Percentiles rank a stretch among this genome's conserved stretches.
phyloP scores from a whole-genome alignment of 2,113 vertebrate genomes.

The Zootoca vivipara region DNA sequence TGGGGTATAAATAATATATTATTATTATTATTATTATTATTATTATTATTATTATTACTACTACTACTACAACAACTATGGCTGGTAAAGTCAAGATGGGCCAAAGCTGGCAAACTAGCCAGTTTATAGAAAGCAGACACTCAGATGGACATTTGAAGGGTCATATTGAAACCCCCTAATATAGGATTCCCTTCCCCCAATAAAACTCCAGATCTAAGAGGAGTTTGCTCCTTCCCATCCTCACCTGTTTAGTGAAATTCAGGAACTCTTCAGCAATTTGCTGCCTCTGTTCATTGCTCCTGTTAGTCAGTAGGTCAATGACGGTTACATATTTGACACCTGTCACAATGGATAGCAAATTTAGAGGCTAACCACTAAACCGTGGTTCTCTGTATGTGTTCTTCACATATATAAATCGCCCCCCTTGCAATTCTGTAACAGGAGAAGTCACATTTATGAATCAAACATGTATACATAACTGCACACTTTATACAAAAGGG shows the following conservation, averaged over 20 bases:
- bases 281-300: slow-evolving; percentile 65
- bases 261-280: slow-evolving; percentile 59
- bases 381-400: background rate
- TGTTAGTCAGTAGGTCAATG: slow-evolving; percentile 57
- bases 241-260: slow-evolving; percentile 62
- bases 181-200: background rate
- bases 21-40: too few relatives aligned
- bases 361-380: background rate
- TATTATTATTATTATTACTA: too few relatives aligned
- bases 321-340: slow-evolving; percentile 46
- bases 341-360: background rate
- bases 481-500: too few relatives aligned
- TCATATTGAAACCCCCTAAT: background rate
- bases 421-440: background rate
- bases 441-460: background rate
- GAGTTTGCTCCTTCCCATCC: background rate
- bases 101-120: background rate
- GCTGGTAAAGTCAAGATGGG: background rate
- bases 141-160: background rate
- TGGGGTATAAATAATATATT: too few relatives aligned
- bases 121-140: background rate
- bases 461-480: background rate
- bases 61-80: too few relatives aligned
- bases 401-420: background rate
- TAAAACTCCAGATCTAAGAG: background rate